A percentile compares a stretch with the other conserved stretches of the same genome.
These are phyloP conservation scores for Phenganax subtilis DNA, from an alignment of 92 coral and sea anemone species.

Conservation along the genomic window DNA sequence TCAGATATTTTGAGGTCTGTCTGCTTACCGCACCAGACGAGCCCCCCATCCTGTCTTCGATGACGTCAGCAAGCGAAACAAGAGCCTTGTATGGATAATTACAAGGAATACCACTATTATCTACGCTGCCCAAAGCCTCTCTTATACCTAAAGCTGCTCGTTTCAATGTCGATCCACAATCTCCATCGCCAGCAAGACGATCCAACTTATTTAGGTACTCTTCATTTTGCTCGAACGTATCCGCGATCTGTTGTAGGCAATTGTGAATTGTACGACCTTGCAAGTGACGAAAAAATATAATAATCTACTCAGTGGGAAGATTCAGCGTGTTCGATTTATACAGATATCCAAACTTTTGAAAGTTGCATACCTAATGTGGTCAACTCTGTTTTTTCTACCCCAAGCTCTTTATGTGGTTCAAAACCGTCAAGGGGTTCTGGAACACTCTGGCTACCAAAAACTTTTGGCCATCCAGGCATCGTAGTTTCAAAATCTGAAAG, in stretches of 20 bases:
- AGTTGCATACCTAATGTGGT: slow-evolving; percentile 52
- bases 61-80: slow-evolving; percentile 61
- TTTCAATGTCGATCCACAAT: slow-evolving; percentile 83
- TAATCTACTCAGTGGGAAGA: neutral
- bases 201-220: slow-evolving; percentile 71
- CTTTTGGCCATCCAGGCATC: slow-evolving; percentile 80
- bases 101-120: slow-evolving; percentile 66
- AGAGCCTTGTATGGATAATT: slow-evolving; percentile 68
- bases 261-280: slow-evolving; percentile 24
- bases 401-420: slow-evolving; percentile 33
- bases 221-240: slow-evolving; percentile 60
- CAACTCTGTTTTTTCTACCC: slow-evolving; percentile 29
- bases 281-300: neutral
- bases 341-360: neutral
- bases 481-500: slow-evolving; percentile 55
- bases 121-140: slow-evolving; percentile 63
- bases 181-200: slow-evolving; percentile 87
- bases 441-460: slow-evolving; percentile 52
- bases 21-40: slow-evolving; percentile 91
- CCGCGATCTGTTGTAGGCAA: slow-evolving; percentile 42
- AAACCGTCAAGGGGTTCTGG: slow-evolving; percentile 44
- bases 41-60: slow-evolving; percentile 92
- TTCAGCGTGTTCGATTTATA: too few relatives aligned
- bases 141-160: slow-evolving; percentile 78
- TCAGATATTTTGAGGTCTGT: neutral